Conservation (phyloP, 2,888 invertebrate species). For the Tachystola acroxantha region DNA sequence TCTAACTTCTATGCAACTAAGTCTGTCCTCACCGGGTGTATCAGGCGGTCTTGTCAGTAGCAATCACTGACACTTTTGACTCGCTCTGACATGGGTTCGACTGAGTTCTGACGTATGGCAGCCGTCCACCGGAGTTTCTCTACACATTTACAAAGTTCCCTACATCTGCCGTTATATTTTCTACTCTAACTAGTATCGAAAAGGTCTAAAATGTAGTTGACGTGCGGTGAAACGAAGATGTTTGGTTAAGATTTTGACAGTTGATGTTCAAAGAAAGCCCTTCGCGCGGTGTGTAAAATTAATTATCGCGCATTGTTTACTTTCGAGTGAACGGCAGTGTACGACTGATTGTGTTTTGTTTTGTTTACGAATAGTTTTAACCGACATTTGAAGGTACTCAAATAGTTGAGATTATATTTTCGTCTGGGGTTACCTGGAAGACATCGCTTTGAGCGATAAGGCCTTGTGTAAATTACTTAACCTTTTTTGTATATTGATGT, state of each 20-base stretch:
- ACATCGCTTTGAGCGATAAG: no score
- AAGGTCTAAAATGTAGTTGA: neutral
- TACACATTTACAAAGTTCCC: conserved; percentile 14
- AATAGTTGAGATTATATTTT: no score
- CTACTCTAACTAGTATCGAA: no score
- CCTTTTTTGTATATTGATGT: no score
- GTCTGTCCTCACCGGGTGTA: neutral
- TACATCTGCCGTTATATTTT: conserved; percentile 16
- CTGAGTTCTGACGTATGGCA: conserved; percentile 27
- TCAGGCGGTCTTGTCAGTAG: conserved; percentile 10
- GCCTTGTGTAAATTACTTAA: no score
- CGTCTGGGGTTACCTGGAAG: no score
- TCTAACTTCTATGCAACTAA: neutral
- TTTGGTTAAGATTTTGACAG: conserved; percentile 1
- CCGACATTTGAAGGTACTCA: no score
- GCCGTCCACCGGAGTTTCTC: conserved; percentile 27
- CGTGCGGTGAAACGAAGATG: neutral
- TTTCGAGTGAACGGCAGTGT: conserved; percentile 25
- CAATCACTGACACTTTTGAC: conserved; percentile 24
- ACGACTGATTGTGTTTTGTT: conserved; percentile 4
- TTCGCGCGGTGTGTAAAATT: conserved; percentile 26
- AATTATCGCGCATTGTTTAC: conserved; percentile 19
- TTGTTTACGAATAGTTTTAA: no score
- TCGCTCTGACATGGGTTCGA: conserved; percentile 25
- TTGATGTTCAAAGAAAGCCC: conserved; percentile 15